Conservation (phyloP, 2,113 vertebrate genomes). For the Empidonax alnorum region DNA sequence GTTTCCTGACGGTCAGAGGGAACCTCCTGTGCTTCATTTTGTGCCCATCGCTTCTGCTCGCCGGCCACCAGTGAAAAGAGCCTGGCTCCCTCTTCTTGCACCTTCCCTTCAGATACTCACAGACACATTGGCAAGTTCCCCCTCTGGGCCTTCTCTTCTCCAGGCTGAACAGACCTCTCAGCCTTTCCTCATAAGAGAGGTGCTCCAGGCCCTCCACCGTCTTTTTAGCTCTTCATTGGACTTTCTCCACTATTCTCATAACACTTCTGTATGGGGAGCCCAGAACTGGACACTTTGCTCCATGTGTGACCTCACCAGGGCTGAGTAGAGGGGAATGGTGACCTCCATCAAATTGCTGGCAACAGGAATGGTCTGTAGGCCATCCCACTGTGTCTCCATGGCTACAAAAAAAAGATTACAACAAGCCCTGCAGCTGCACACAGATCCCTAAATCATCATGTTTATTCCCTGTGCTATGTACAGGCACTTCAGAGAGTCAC, state of each 20-base stretch:
- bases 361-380: neutral
- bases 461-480: neutral
- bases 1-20: neutral
- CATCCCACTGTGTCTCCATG: fast-evolving
- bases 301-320: neutral
- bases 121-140: neutral
- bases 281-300: neutral
- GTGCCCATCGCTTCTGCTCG: neutral
- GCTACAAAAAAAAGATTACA: neutral
- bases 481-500: neutral
- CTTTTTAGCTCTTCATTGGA: neutral
- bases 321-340: neutral
- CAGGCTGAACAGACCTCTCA: neutral
- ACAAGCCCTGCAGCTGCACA: neutral
- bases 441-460: neutral
- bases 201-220: neutral
- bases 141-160: neutral
- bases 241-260: neutral
- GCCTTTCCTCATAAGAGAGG: neutral
- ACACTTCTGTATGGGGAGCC: neutral
- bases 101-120: neutral
- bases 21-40: neutral
- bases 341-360: fast-evolving
- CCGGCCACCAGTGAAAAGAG: neutral
- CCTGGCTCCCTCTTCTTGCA: neutral